Evolutionary conservation across 2,888 invertebrate genomes (phyloP), one percentile per base, ranked within the genome.

Genomic region (Ochropleura leucogaster): DNA sequence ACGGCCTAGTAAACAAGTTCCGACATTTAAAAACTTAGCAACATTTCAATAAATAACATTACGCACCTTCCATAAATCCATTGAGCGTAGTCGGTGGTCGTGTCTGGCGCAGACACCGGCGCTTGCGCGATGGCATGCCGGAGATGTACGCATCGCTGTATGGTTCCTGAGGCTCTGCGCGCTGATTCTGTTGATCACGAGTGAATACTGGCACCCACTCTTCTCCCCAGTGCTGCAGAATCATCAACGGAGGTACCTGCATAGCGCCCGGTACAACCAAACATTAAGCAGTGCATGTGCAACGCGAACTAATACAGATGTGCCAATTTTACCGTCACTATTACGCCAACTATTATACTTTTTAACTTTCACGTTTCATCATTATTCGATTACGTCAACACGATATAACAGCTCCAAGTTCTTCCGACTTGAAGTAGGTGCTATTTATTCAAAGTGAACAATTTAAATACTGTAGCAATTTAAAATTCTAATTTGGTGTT

Each of bases 71-170:
- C 74, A 95, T 89, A 70, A 95, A 90, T 7, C 88, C 92, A 20
- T 92, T 90, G 18, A 95, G 90, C 0, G 91, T 93, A 1, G 91
- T 85, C 0, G 94, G 85, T 10, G 95, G 94, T 1, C 94, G 88
- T 6, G 89, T 64, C 68, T 93, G 91, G 1, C 93, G 91, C 57
- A 98, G 96, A 82, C 99, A 97, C 92, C 98, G 98, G 82, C 99
- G 98, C 77, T 99, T 97, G 93, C 99, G 98, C 59, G 98, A 97
- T 18, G 99, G 98, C 98, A 99, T 98, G 16, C 98, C 98, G 12
- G 98, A 97, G 63, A 99, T 96, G 93, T 99, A 99, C 0, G 98
- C 98, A 95, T 99, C 99, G 90, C 99, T 99, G 93, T 98, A 98
- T 0, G 95, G 95, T 84, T 94, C 94, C 47, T 98, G 97, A 1